These are phyloP conservation scores for Anolis carolinensis DNA, from an alignment of 2,113 vertebrate genomes.

Conservation along the genomic window DNA sequence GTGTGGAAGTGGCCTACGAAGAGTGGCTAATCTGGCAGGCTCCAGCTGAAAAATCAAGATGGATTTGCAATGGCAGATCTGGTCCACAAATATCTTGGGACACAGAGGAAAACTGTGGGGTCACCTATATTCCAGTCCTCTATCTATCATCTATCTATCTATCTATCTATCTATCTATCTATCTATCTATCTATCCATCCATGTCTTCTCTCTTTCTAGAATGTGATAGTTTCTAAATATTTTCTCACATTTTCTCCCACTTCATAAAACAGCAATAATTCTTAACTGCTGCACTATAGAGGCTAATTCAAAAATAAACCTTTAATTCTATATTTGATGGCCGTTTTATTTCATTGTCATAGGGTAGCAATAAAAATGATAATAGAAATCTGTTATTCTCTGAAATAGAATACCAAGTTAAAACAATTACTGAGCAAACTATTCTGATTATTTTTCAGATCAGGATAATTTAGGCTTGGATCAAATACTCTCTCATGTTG, in stretches of 20 bases:
- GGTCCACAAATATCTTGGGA: not conserved
- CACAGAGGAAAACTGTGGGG: not conserved
- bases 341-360: slow-evolving; percentile 5
- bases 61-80: no score
- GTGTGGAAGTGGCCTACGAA: no score
- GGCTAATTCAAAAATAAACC: slow-evolving; percentile 13
- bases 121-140: not conserved
- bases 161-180: no score
- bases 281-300: not conserved
- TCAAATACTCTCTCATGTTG: not conserved
- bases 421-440: not conserved
- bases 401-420: not conserved
- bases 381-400: not conserved
- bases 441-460: not conserved
- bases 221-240: not conserved
- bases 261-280: slow-evolving; percentile 3
- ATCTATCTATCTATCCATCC: no score
- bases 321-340: slow-evolving; percentile 19
- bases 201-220: not conserved
- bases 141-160: not conserved
- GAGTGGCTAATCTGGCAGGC: no score
- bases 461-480: not conserved
- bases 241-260: not conserved
- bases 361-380: not conserved
- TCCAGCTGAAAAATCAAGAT: no score